phyloP scores from a whole-genome alignment of 2,797 vertebrate species.

The Acanthiza pusilla region DNA sequence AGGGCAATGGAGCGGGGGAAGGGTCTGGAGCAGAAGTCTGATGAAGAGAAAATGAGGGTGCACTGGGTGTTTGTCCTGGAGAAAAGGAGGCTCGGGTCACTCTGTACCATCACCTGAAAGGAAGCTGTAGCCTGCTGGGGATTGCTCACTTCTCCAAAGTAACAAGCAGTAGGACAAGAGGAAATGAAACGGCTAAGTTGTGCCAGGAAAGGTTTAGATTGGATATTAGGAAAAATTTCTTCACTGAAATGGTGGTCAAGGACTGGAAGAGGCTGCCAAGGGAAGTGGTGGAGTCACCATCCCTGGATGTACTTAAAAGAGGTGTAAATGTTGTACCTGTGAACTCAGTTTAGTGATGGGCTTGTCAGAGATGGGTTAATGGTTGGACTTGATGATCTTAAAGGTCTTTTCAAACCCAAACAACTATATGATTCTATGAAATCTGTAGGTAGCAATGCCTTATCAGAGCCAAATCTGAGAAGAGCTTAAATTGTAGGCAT shows the following conservation, averaged over 20 bases:
- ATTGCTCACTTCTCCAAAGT: background rate
- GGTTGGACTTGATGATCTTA: background rate
- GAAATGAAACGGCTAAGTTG: background rate
- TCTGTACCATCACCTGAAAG: background rate
- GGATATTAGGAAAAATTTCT: background rate
- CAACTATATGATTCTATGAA: background rate
- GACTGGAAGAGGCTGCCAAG: background rate
- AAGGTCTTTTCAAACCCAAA: background rate
- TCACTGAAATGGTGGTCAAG: background rate
- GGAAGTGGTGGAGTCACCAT: background rate
- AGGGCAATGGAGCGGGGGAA: background rate
- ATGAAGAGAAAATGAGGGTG: background rate
- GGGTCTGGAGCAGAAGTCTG: background rate
- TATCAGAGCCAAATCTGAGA: background rate
- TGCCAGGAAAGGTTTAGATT: background rate
- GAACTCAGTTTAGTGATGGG: background rate
- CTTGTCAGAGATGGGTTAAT: background rate
- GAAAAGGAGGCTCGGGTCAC: background rate
- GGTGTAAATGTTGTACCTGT: too few relatives aligned
- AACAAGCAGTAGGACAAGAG: background rate
- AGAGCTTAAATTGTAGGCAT: background rate
- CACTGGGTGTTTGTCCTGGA: background rate
- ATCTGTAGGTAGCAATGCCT: background rate
- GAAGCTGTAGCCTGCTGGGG: background rate
- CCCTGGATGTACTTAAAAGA: background rate